Evolutionary conservation across 2,113 vertebrate genomes (phyloP).

Genomic region (Myiozetetes cayanensis): DNA sequence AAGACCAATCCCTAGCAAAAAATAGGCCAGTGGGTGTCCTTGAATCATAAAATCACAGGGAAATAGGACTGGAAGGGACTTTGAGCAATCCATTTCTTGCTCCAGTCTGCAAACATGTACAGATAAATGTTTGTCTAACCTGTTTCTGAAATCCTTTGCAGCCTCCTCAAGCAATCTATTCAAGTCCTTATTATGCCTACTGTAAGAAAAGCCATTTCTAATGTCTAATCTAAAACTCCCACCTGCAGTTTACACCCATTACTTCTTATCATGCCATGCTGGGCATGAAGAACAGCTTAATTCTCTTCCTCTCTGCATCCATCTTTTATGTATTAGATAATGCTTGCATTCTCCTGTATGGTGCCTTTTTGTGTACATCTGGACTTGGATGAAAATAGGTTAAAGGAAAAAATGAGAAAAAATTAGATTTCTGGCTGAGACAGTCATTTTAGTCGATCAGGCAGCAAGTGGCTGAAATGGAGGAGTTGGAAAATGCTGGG

Average conservation of each 20-base stretch:
- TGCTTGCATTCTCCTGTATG: neutral
- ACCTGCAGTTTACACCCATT: constrained; percentile 55
- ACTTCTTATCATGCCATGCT: neutral
- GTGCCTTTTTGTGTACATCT: neutral
- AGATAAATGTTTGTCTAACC: neutral
- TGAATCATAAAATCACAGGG: neutral
- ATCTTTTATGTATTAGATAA: neutral
- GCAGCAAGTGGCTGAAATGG: constrained; percentile 3
- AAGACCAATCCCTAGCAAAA: neutral
- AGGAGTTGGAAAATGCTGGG: neutral
- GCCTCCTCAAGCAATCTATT: neutral
- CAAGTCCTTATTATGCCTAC: neutral
- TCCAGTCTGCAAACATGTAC: neutral
- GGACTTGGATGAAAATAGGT: neutral
- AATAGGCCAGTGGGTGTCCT: neutral
- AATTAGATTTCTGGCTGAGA: neutral
- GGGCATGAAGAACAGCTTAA: constrained; percentile 30
- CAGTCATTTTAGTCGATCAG: neutral
- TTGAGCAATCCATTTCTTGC: neutral
- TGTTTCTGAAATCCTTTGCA: constrained; percentile 14
- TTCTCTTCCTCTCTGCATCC: constrained; percentile 21
- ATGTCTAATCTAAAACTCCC: constrained; percentile 36
- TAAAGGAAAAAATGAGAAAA: neutral
- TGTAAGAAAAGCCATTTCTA: constrained; percentile 28
- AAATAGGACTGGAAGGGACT: neutral